A percentile compares a stretch with the other conserved stretches of the same genome.
phyloP scores from a whole-genome alignment of 2,113 vertebrate species.

The Paradoxurus hermaphroditus region DNA sequence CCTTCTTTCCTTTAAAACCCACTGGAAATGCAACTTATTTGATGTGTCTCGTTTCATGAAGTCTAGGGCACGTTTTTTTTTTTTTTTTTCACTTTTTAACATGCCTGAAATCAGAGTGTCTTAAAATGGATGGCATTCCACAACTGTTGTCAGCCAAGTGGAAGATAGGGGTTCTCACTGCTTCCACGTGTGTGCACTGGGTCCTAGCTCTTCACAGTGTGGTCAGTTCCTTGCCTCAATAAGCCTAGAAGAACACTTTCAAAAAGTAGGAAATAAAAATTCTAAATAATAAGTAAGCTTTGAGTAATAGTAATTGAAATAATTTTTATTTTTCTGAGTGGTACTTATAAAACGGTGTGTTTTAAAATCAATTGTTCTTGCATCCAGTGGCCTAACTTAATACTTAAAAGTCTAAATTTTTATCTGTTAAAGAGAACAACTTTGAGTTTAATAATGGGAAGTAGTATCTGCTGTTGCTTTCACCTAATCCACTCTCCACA shows the following conservation, averaged over 20 bases:
- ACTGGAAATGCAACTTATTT: neutral
- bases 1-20: neutral
- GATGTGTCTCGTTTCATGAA: neutral
- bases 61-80: neutral
- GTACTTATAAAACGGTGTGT: neutral
- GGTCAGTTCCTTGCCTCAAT: neutral
- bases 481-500: neutral
- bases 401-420: conserved; percentile 12
- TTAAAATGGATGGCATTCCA: neutral
- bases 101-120: neutral
- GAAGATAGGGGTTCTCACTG: neutral
- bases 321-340: neutral
- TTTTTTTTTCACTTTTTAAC: neutral
- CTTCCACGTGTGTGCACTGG: neutral
- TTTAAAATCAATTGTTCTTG: neutral
- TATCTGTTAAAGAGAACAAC: conserved; percentile 20
- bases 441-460: neutral
- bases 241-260: neutral
- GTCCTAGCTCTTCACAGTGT: neutral
- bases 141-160: neutral
- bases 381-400: neutral
- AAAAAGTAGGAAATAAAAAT: neutral
- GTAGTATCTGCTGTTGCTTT: neutral
- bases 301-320: neutral
- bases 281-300: neutral